Conservation (phyloP, 2,113 vertebrate species). For the Actinemys pallida region DNA sequence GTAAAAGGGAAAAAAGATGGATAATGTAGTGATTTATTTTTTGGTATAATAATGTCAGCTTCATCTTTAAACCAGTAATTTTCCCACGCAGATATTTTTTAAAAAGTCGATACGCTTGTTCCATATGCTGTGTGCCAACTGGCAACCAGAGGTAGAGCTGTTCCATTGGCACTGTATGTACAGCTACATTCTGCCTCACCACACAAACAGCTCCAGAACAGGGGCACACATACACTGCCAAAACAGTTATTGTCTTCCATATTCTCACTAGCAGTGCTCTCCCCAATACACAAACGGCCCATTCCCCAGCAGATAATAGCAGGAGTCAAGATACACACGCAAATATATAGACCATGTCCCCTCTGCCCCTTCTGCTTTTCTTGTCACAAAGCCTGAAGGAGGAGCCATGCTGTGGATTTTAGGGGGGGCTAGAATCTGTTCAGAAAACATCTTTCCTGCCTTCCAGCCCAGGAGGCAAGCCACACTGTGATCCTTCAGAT, state of each 20-base stretch:
- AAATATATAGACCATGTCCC: fast-evolving
- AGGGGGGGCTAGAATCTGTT: neutral
- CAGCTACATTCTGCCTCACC: neutral
- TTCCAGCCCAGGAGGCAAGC: neutral
- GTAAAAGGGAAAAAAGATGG: conserved; percentile 8
- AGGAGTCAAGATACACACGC: neutral
- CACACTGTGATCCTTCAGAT: neutral
- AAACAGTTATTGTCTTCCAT: neutral
- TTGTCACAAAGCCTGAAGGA: neutral
- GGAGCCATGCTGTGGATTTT: neutral
- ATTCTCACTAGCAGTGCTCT: fast-evolving
- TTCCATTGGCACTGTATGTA: fast-evolving
- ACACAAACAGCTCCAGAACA: neutral
- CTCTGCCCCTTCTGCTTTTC: neutral
- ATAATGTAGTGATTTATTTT: neutral
- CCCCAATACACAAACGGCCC: neutral
- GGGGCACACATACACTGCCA: fast-evolving
- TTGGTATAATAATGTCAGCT: neutral
- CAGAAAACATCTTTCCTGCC: neutral
- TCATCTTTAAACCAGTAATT: neutral
- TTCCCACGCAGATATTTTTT: fast-evolving
- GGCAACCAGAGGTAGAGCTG: neutral
- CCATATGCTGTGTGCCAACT: neutral
- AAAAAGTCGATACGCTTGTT: neutral
- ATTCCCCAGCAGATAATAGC: neutral